Conservation (phyloP, 2,797 vertebrate species). For the Pristis pectinata region DNA sequence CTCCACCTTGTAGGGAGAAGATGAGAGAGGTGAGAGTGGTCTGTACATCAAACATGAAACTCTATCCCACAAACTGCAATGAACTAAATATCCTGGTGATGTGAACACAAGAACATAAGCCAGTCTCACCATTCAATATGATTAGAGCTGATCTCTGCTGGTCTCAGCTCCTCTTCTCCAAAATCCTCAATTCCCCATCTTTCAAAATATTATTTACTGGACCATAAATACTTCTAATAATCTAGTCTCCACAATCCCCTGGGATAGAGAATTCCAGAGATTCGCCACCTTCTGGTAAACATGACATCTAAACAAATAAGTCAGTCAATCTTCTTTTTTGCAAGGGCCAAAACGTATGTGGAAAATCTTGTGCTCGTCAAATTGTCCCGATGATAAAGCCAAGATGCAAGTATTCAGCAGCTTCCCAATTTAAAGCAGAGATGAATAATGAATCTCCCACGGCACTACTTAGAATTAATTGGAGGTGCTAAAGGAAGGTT, state of each 20-base stretch:
- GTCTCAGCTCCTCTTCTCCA: too few species aligned
- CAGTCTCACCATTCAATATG: too few species aligned
- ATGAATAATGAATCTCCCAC: background rate
- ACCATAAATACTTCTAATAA: too few species aligned
- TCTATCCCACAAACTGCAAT: background rate
- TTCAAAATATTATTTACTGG: too few species aligned
- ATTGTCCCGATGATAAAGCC: background rate
- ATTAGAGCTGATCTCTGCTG: too few species aligned
- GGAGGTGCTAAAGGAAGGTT: background rate
- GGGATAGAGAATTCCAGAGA: too few species aligned
- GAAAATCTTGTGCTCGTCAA: background rate
- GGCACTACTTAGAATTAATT: background rate
- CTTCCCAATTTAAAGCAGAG: background rate
- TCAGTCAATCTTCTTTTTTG: background rate
- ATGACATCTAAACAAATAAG: background rate
- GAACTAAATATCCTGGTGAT: background rate
- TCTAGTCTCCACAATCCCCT: too few species aligned
- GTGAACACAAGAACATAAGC: background rate
- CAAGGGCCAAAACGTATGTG: background rate
- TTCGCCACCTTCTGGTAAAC: background rate
- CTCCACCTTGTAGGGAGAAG: conserved; percentile 64
- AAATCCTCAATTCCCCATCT: too few species aligned
- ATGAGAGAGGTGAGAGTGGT: conserved; percentile 72
- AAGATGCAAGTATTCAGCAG: background rate
- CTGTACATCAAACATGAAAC: background rate